These are phyloP conservation scores for Plagiodera versicolora DNA, from an alignment of 2,888 invertebrate species.

Conservation along the genomic window DNA sequence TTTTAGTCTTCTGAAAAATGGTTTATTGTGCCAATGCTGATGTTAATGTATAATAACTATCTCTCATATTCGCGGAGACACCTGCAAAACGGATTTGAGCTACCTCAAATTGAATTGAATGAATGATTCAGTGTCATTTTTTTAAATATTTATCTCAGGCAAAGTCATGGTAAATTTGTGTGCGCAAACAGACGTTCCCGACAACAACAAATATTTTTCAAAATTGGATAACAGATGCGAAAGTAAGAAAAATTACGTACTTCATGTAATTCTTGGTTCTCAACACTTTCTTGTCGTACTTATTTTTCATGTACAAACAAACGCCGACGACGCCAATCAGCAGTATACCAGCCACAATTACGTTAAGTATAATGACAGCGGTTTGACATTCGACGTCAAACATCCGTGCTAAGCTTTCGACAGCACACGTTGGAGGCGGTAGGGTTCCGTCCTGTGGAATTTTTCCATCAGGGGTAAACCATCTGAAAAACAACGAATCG, in stretches of 20 bases:
- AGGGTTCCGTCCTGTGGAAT: constrained; percentile 70
- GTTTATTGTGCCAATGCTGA: too few species aligned
- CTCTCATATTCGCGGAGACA: too few species aligned
- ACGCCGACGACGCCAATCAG: constrained; percentile 57
- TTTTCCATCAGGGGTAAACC: constrained; percentile 64
- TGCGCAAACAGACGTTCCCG: too few species aligned
- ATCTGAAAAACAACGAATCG: constrained; percentile 43
- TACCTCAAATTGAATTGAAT: too few species aligned
- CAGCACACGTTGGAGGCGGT: constrained; percentile 64
- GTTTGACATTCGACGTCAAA: constrained; percentile 73
- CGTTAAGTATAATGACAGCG: constrained; percentile 68
- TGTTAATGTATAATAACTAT: too few species aligned
- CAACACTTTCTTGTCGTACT: constrained; percentile 69
- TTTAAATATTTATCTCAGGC: too few species aligned
- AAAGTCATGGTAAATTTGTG: too few species aligned
- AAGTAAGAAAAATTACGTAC: constrained; percentile 46
- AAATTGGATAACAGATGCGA: too few species aligned
- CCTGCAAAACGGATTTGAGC: too few species aligned
- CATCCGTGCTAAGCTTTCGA: constrained; percentile 68
- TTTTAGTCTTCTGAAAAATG: too few species aligned
- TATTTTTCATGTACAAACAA: constrained; percentile 65
- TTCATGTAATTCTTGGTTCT: constrained; percentile 70
- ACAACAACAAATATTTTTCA: too few species aligned
- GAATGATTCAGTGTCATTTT: too few species aligned
- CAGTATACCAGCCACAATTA: constrained; percentile 62